Percentiles rank a stretch among this genome's conserved stretches.
phyloP scores from a whole-genome alignment of 2,797 vertebrate species.

The Anguilla obscura region DNA sequence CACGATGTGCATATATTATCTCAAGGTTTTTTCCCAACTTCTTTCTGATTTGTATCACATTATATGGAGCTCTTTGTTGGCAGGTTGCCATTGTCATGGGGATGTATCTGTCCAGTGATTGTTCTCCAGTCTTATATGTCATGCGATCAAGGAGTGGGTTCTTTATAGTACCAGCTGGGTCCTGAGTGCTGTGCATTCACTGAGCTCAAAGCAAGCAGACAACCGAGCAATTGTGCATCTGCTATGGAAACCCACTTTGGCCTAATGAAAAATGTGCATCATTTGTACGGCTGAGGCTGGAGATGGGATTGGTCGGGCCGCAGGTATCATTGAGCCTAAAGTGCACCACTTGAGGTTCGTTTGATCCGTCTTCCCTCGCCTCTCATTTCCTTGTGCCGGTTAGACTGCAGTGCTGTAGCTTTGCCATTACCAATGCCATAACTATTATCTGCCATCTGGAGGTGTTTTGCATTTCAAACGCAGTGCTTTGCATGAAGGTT shows the following conservation, averaged over 20 bases:
- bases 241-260: not conserved
- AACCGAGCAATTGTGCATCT: not conserved
- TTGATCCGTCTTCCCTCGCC: slow-evolving; percentile 7
- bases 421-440: not conserved
- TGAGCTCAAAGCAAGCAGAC: not conserved
- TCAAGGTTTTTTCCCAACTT: not conserved
- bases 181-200: not conserved
- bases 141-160: not conserved
- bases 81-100: not conserved
- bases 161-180: not conserved
- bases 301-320: not conserved
- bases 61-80: not conserved
- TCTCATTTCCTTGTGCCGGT: not conserved
- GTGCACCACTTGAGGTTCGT: slow-evolving; percentile 18
- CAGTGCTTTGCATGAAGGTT: slow-evolving; percentile 56
- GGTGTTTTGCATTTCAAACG: slow-evolving; percentile 54
- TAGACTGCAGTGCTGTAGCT: not conserved
- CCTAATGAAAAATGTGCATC: not conserved
- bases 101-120: not conserved
- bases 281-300: not conserved
- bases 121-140: not conserved
- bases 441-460: not conserved
- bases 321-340: not conserved
- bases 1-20: not conserved
- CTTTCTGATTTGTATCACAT: not conserved